Base-by-base conservation (phyloP, 2,113 vertebrate species). In the Pheucticus melanocephalus region DNA sequence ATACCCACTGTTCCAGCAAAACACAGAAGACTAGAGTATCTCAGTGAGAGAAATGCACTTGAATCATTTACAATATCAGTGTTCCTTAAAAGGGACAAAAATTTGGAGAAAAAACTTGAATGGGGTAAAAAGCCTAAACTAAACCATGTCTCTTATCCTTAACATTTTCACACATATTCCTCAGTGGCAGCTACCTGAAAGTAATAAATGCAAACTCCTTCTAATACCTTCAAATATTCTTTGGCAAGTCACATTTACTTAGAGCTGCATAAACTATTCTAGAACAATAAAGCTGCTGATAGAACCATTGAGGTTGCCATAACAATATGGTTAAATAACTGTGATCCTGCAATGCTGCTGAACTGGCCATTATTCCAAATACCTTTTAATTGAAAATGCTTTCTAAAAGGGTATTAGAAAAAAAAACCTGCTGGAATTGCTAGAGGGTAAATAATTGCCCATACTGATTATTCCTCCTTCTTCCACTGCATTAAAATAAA, bases 211-310 rank as follows among this genome's bases (percentile, higher is more conserved):
- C 40, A 61, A 95, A 88, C 20, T 39, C 57, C 28, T 87, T 63
- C 40, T 94, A 94, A 96, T 95, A 85, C 92, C 65, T 86, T 84
- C 56, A 94, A 91, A 59, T 64, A 94, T 90, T 80, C 65, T 78
- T 81, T 84, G 87, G 90, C 82, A 94, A 85, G 42, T 61, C 72
- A 84, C 27, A 84, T 77, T 82, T 90, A 88, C 63, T 90, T 85
- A 92, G 28, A 87, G 48, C 57, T 70, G 23, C 37, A 73, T 31
- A 77, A 92, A 73, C 27, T 35, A 50, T 48, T 79, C 63, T 82
- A 45, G 75, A 95, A 57, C 4, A 2, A 68, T 45, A 86, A 86
- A 87, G 47, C 72, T 89, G 73, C 37, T 76, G 59, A 72, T 45
- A 79, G 12, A 87, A 64, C 27, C 82, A 82, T 1, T 71, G 39